These are phyloP conservation scores for Anableps anableps DNA, from an alignment of 2,797 vertebrate genomes.

Conservation along the genomic window DNA sequence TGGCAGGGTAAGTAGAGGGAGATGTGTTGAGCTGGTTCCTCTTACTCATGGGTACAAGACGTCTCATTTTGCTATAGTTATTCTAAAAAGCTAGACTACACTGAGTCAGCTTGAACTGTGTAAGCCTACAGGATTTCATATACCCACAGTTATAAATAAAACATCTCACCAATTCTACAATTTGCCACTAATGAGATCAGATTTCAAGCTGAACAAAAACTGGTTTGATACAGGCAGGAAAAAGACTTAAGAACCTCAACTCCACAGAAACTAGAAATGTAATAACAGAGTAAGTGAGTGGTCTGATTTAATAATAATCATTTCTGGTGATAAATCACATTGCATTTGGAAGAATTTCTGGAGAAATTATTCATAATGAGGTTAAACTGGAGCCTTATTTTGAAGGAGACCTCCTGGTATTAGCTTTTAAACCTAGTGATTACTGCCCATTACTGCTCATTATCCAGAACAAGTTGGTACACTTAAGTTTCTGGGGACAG, in stretches of 20 bases:
- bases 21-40: not conserved
- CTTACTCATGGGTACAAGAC: not conserved
- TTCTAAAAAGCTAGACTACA: slow-evolving; percentile 22
- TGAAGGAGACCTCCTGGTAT: slow-evolving; percentile 10
- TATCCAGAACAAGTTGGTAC: not conserved
- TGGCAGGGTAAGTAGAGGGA: not conserved
- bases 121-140: slow-evolving; percentile 29
- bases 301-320: slow-evolving; percentile 16
- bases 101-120: slow-evolving; percentile 11
- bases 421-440: slow-evolving; percentile 15
- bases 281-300: not conserved
- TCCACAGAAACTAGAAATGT: not conserved
- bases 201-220: slow-evolving; percentile 8
- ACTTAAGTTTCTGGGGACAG: not conserved
- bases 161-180: too few species aligned
- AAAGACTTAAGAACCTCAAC: slow-evolving; percentile 2
- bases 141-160: slow-evolving; percentile 21
- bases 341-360: slow-evolving; percentile 21
- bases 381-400: slow-evolving; percentile 14
- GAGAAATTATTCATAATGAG: slow-evolving; percentile 20
- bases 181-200: not conserved
- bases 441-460: slow-evolving; percentile 12
- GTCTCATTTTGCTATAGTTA: not conserved
- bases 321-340: slow-evolving; percentile 12
- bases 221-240: not conserved